Evolutionary conservation across 2,888 invertebrate species (phyloP), one percentile per base, ranked within the genome.

Genomic region (Trachelus iudaicus): DNA sequence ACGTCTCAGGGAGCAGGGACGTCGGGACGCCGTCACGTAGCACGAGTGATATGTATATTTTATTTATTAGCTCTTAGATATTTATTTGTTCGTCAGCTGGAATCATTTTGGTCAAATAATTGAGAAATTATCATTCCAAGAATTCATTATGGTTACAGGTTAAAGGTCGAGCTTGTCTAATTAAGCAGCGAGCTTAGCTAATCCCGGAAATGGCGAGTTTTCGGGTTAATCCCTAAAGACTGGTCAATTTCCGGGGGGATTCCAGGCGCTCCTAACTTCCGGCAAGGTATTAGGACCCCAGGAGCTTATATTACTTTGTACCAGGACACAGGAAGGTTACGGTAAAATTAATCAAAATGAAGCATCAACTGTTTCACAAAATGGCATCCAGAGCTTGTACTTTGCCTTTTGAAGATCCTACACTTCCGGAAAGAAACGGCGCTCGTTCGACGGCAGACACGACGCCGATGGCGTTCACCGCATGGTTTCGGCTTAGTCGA

Each of bases 401-500:
- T 56, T 56, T 2, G 0, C 3, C 56, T 1, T 56, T 56, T 6
- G 0, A 56, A 56, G 56, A 9, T 23, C 6, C 56, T 23, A 6
- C 23, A 56, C 56, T 56, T 56, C 56, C 56, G 23, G 56, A 56
- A 56, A 23, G 56, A 23, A 56, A 56, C 56, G 56, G 56, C 6
- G 3, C 23, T 56, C 56, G 56, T 56, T 56, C 9, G 23, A 23
- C 9, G 56, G 23, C 23, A 9, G 23, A 23, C 23, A 56, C 9
- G 9, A 23, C 23, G 56, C 23, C 56, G 73, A 69, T 74, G 73
- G 73, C 11, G 12, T 68, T 15, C 69, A 69, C 35, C 33, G 74
- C 69, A 37, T 77, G 69, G 73, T 75, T 77, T 33, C 15, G 40
- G 74, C 74, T 74, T 74, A 74, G 40, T 75, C 23, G 71, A 35